phyloP scores from a whole-genome alignment of 2,113 vertebrate genomes.

The Romanogobio albipinnatus region DNA sequence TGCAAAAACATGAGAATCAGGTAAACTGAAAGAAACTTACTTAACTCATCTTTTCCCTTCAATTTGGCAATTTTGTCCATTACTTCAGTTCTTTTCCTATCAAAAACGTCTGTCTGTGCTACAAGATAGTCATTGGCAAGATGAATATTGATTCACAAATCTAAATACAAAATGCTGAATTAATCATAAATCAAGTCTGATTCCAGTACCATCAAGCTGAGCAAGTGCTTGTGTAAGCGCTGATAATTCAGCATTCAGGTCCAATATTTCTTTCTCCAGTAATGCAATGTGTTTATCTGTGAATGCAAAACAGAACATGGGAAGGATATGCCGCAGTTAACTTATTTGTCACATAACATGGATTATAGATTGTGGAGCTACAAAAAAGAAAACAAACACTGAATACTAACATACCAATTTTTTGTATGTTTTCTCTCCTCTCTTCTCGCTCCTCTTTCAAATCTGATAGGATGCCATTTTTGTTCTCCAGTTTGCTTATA shows the following conservation, averaged over 20 bases:
- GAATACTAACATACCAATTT: neutral
- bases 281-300: neutral
- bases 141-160: neutral
- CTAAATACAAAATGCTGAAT: neutral
- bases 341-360: slow-evolving; percentile 1
- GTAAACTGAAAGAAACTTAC: slow-evolving; percentile 16
- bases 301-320: neutral
- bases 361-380: neutral
- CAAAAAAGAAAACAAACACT: neutral
- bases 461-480: neutral
- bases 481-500: neutral
- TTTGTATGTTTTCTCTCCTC: neutral
- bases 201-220: neutral
- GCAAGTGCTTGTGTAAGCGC: neutral
- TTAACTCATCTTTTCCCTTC: neutral
- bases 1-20: neutral
- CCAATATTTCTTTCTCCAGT: neutral
- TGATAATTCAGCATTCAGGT: neutral
- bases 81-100: neutral
- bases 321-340: neutral
- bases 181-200: neutral
- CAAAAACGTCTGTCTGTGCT: neutral
- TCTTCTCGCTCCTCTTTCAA: neutral
- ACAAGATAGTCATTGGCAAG: slow-evolving; percentile 9
- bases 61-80: slow-evolving; percentile 2